Evolutionary conservation across 2,113 vertebrate genomes (phyloP).

Genomic region (Antechinus stuartii): DNA sequence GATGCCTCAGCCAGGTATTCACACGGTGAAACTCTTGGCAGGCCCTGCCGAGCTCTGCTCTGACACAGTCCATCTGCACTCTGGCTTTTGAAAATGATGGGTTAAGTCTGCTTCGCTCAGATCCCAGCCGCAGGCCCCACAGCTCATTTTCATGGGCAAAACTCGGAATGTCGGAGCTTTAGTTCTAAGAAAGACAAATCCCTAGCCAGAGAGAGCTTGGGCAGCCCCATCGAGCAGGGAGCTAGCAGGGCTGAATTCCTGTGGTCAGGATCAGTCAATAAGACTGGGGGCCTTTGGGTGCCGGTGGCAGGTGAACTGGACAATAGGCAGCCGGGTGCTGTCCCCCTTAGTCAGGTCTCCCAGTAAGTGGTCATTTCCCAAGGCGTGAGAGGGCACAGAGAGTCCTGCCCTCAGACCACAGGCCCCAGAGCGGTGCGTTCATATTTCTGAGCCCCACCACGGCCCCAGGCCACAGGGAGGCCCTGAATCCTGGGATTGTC

Average conservation of each 20-base stretch:
- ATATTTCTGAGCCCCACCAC: rapidly evolving
- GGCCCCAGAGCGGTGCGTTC: not conserved
- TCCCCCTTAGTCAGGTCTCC: conserved; percentile 43
- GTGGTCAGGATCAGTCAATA: conserved; percentile 50
- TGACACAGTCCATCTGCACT: not conserved
- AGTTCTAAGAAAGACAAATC: conserved; percentile 34
- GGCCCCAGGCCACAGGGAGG: not conserved
- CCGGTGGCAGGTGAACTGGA: conserved; percentile 24
- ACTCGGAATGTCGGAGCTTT: conserved; percentile 26
- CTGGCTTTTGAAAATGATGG: not conserved
- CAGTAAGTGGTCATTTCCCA: rapidly evolving
- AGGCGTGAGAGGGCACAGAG: conserved; percentile 18
- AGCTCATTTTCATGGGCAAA: conserved; percentile 45
- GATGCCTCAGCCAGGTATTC: conserved; percentile 41
- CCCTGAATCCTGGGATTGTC: not conserved
- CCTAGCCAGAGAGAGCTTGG: not conserved
- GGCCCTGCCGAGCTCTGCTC: rapidly evolving
- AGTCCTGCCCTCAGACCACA: rapidly evolving
- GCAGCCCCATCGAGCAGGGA: not conserved
- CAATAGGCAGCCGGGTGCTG: conserved; percentile 37
- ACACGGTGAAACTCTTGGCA: conserved; percentile 47
- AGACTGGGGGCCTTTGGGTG: conserved; percentile 43
- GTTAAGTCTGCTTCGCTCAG: not conserved
- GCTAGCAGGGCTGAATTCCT: conserved; percentile 53
- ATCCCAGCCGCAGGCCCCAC: not conserved